These are phyloP conservation scores for Acleris emargana DNA, from an alignment of 2,888 invertebrate species.

Conservation along the genomic window DNA sequence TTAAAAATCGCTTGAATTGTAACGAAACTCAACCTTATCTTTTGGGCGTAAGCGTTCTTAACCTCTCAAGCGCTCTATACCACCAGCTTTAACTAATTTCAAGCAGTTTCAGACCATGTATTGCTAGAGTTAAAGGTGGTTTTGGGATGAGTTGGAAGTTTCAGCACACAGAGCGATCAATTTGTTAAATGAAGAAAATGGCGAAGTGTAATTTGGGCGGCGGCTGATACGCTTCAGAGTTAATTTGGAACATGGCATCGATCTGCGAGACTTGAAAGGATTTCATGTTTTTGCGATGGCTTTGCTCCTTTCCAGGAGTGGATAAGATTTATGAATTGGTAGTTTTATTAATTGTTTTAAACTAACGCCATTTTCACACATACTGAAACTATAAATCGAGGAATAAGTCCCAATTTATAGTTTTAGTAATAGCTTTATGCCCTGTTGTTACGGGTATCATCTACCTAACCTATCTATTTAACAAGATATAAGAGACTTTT, in stretches of 20 bases:
- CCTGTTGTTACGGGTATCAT: too few relatives aligned
- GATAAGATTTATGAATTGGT: too few relatives aligned
- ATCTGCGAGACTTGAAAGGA: not conserved
- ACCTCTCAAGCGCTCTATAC: too few relatives aligned
- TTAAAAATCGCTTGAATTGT: constrained; percentile 64
- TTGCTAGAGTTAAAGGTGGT: constrained; percentile 47
- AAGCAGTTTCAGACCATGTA: constrained; percentile 58
- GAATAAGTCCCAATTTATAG: too few relatives aligned
- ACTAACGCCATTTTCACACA: too few relatives aligned
- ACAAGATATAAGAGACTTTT: too few relatives aligned
- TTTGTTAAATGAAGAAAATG: constrained; percentile 83
- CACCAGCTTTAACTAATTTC: constrained; percentile 31
- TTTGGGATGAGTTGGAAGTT: constrained; percentile 43
- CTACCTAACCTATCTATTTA: too few relatives aligned
- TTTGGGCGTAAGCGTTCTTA: constrained; percentile 71
- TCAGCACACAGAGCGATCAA: constrained; percentile 70
- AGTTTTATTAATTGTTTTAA: too few relatives aligned
- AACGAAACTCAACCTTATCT: constrained; percentile 75
- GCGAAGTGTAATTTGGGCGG: constrained; percentile 73
- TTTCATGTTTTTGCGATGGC: too few relatives aligned
- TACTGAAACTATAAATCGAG: too few relatives aligned
- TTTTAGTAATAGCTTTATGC: too few relatives aligned
- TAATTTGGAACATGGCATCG: constrained; percentile 40
- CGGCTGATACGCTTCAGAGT: constrained; percentile 53
- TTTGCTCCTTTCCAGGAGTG: too few relatives aligned